These are phyloP conservation scores for Nasonia longicornis DNA, from an alignment of 1,140 invertebrate genomes.

Conservation along the genomic window DNA sequence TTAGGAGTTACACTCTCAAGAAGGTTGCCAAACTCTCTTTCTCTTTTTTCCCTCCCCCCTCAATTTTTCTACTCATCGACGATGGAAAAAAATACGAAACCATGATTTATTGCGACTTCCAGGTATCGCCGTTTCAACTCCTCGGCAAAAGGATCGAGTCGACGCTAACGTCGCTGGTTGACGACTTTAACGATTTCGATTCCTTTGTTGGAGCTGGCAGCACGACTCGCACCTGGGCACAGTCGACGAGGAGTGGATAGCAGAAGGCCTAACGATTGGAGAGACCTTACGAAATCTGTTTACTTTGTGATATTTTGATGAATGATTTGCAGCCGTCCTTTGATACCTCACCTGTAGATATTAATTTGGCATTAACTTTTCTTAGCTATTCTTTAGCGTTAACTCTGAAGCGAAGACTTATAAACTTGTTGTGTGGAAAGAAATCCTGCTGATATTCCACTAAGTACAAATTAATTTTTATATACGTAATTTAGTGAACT, in stretches of 20 bases:
- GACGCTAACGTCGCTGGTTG: constrained; percentile 7
- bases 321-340: constrained; percentile 15
- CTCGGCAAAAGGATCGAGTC: constrained; percentile 49
- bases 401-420: not conserved
- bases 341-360: not conserved
- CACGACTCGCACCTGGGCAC: constrained; percentile 38
- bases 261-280: not conserved
- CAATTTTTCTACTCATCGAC: not conserved
- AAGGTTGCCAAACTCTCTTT: constrained; percentile 51
- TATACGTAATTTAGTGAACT: not conserved
- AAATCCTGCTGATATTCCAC: constrained; percentile 12
- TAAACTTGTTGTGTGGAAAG: not conserved
- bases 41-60: not conserved
- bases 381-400: not conserved
- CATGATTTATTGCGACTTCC: constrained; percentile 25
- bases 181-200: constrained; percentile 55
- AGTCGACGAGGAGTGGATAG: constrained; percentile 34
- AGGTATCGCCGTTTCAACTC: constrained; percentile 61
- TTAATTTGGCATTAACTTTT: constrained; percentile 8
- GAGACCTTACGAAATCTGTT: not conserved
- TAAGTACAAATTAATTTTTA: constrained; percentile 34
- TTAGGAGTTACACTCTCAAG: constrained; percentile 60
- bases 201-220: constrained; percentile 48
- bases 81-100: not conserved
- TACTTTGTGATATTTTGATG: constrained; percentile 26